Percentiles rank a stretch among this genome's conserved stretches.
phyloP scores from a whole-genome alignment of 2,113 vertebrate genomes.

The Speoplatyrhinus poulsoni region DNA sequence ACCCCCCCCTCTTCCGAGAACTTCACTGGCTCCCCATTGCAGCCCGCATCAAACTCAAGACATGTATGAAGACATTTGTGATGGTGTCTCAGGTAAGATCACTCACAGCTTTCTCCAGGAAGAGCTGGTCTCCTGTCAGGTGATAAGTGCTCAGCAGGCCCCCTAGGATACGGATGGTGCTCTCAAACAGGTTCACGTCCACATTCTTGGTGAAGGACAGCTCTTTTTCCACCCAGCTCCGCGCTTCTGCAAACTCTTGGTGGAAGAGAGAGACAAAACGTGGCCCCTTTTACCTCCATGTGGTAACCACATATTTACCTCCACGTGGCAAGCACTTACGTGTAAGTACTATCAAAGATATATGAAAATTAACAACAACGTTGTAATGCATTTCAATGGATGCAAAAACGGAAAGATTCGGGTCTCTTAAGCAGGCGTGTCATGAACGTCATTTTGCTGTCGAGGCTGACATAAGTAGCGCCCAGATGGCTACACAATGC shows the following conservation, averaged over 20 bases:
- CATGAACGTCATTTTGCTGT: too few species aligned
- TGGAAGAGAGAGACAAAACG: neutral
- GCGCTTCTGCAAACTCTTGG: constrained; percentile 90
- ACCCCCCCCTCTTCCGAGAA: too few species aligned
- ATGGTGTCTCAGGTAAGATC: neutral
- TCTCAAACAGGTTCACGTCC: constrained; percentile 98
- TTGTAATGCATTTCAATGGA: too few species aligned
- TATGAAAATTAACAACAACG: too few species aligned
- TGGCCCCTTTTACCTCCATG: neutral
- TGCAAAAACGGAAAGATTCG: too few species aligned
- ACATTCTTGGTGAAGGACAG: constrained; percentile 87
- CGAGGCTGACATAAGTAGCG: too few species aligned
- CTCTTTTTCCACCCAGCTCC: constrained; percentile 83
- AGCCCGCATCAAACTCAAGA: too few species aligned
- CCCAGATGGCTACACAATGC: too few species aligned
- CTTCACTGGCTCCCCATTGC: too few species aligned
- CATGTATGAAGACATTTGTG: too few species aligned
- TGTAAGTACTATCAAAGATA: neutral
- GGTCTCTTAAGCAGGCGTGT: too few species aligned
- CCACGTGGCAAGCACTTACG: neutral
- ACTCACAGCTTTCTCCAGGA: constrained; percentile 93
- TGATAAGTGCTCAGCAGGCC: constrained; percentile 93
- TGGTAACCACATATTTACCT: neutral
- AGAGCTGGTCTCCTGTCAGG: constrained; percentile 85
- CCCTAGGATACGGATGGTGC: constrained; percentile 92